These are phyloP conservation scores for Narcine bancroftii DNA, from an alignment of 2,113 vertebrate species.

Conservation along the genomic window DNA sequence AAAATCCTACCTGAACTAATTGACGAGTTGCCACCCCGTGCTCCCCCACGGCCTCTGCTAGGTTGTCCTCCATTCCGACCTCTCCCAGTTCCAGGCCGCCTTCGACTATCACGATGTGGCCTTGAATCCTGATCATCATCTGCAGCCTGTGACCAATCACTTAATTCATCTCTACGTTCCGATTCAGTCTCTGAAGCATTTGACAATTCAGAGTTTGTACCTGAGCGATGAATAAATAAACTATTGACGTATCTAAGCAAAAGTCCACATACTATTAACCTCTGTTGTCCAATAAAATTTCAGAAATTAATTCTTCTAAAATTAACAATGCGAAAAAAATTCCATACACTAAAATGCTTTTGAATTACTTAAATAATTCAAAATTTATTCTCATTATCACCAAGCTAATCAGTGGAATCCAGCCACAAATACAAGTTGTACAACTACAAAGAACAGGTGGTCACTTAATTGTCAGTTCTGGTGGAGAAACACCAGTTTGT, in stretches of 20 bases:
- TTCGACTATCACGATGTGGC: conserved; percentile 75
- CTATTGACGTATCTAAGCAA: background rate
- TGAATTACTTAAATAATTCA: background rate
- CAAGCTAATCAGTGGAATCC: background rate
- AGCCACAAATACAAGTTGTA: background rate
- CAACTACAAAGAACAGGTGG: background rate
- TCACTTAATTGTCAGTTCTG: background rate
- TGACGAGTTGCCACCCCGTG: conserved; percentile 75
- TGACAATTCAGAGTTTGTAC: conserved; percentile 93
- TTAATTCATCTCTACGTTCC: conserved; percentile 88
- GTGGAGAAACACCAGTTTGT: background rate
- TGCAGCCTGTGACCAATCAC: conserved; percentile 89
- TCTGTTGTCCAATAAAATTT: background rate
- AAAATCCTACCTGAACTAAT: conserved; percentile 77
- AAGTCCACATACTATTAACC: background rate
- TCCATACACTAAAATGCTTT: background rate
- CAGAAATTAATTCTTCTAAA: background rate
- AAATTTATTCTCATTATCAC: background rate
- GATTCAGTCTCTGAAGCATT: conserved; percentile 95
- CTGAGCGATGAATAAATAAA: conserved; percentile 53
- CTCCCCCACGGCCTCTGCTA: conserved; percentile 73
- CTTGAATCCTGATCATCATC: conserved; percentile 76
- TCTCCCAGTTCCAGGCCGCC: conserved; percentile 69
- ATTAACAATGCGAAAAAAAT: background rate
- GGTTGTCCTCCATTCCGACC: conserved; percentile 68